Evolutionary conservation across 2,797 vertebrate species (phyloP).

Genomic region (Cryptoblepharus egeriae): DNA sequence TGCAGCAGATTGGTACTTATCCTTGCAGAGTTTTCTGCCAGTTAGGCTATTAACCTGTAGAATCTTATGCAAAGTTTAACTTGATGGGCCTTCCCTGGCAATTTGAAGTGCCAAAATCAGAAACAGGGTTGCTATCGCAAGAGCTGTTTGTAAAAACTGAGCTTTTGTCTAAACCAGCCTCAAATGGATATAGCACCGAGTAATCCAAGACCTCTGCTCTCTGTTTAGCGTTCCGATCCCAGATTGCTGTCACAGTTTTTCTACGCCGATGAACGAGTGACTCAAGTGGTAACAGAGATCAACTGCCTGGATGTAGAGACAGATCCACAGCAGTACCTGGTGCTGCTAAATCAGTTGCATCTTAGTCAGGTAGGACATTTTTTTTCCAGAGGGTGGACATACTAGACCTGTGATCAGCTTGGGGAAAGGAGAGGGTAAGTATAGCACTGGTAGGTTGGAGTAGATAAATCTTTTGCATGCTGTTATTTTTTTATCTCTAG

Average conservation of each 20-base stretch:
- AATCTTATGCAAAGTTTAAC: background rate
- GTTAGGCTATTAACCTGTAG: background rate
- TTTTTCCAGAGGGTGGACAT: background rate
- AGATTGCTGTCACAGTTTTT: constrained; percentile 78
- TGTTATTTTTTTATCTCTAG: background rate
- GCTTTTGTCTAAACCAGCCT: background rate
- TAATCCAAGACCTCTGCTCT: background rate
- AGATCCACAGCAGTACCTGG: constrained; percentile 77
- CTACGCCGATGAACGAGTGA: constrained; percentile 75
- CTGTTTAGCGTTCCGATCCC: constrained; percentile 74
- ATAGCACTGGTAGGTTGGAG: background rate
- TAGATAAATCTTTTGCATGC: background rate
- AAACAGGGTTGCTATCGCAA: background rate
- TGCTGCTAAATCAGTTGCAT: constrained; percentile 77
- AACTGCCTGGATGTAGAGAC: constrained; percentile 71
- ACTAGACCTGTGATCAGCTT: background rate
- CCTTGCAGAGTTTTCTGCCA: background rate
- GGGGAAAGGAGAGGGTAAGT: background rate
- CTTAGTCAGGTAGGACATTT: constrained; percentile 70
- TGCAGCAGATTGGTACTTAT: background rate
- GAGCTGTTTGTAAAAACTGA: background rate
- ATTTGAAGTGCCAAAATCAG: background rate
- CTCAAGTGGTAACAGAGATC: constrained; percentile 72
- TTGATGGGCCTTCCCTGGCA: background rate
- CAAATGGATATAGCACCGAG: background rate